Conservation (phyloP, 2,113 vertebrate species). For the Odontophorus gujanensis region DNA sequence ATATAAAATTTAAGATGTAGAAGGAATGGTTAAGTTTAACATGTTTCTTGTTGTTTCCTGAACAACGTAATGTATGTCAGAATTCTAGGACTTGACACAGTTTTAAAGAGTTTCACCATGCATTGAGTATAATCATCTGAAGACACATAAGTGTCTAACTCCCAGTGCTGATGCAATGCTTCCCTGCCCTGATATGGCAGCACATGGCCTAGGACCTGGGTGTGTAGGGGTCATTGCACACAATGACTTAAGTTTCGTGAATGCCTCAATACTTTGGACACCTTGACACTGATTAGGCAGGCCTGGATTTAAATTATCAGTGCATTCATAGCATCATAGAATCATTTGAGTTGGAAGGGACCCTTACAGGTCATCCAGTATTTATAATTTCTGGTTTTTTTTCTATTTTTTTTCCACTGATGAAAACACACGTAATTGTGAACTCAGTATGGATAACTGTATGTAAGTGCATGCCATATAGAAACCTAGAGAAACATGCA, state of each 20-base stretch:
- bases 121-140: not conserved
- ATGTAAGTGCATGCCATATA: not conserved
- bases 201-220: accelerated
- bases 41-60: not conserved
- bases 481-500: not conserved
- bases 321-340: not conserved
- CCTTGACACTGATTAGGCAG: not conserved
- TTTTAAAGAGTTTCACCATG: not conserved
- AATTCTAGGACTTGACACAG: not conserved
- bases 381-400: not conserved
- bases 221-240: not conserved
- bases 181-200: not conserved
- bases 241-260: accelerated
- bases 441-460: not conserved
- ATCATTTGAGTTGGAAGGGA: no score
- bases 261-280: not conserved
- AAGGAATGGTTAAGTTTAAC: not conserved
- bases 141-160: accelerated
- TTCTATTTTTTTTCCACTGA: not conserved
- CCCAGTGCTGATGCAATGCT: not conserved
- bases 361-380: no score
- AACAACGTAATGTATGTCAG: not conserved
- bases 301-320: not conserved
- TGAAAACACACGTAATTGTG: accelerated
- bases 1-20: no score